Evolutionary conservation across 2,797 vertebrate species (phyloP).

Genomic region (Oophaga sylvatica): DNA sequence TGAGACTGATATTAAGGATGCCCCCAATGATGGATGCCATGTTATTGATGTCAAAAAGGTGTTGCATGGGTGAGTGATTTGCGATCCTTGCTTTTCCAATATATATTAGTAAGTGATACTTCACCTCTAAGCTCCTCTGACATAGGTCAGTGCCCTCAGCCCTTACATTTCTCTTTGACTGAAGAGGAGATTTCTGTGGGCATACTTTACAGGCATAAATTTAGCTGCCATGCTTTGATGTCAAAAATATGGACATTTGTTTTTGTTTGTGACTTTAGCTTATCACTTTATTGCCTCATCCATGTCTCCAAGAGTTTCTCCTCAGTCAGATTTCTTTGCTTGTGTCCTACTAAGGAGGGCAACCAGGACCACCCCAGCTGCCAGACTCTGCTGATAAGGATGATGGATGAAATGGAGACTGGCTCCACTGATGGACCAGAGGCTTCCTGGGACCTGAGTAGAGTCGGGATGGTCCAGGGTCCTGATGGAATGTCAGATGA

Average conservation of each 20-base stretch:
- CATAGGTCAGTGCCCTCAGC: conserved; percentile 47
- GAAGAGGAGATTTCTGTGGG: conserved; percentile 43
- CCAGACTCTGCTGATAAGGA: conserved; percentile 87
- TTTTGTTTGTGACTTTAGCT: conserved; percentile 78
- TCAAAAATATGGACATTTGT: conserved; percentile 75
- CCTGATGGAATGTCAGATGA: conserved; percentile 68
- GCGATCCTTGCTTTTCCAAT: conserved; percentile 13
- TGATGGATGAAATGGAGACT: conserved; percentile 89
- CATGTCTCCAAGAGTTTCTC: conserved; percentile 64
- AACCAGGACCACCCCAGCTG: conserved; percentile 74
- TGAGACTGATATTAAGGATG: not conserved
- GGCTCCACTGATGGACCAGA: conserved; percentile 84
- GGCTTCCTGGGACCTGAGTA: conserved; percentile 83
- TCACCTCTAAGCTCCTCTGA: conserved; percentile 52
- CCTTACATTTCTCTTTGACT: conserved; percentile 61
- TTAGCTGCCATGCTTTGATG: conserved; percentile 82
- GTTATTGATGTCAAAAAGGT: conserved; percentile 39
- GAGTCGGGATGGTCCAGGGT: conserved; percentile 70
- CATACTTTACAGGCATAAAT: conserved; percentile 67
- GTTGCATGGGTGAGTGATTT: conserved; percentile 41
- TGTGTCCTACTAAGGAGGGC: conserved; percentile 69
- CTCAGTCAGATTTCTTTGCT: conserved; percentile 57
- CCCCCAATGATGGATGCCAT: conserved; percentile 20
- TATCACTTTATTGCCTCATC: conserved; percentile 73
- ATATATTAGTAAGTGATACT: conserved; percentile 47